Percentiles rank a stretch among this genome's conserved stretches.
phyloP scores from a whole-genome alignment of 2,113 vertebrate genomes.

The zebrafish (Danio rerio) region GRCz12tu NC_133191.1:25989501-25990000 shows the following conservation, averaged over 20 bases:
- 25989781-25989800: conserved; percentile 69
- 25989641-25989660: conserved; percentile 71
- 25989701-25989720: conserved; percentile 71
- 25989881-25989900: conserved; percentile 56
- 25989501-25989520: conserved; percentile 58
- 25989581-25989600: conserved; percentile 74
- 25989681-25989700: conserved; percentile 52
- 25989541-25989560: conserved; percentile 65
- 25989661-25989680: conserved; percentile 64
- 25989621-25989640: conserved; percentile 68
- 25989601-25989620: conserved; percentile 70
- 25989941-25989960: too few species aligned
- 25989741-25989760: conserved; percentile 67
- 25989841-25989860: conserved; percentile 75
- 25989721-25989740: conserved; percentile 74
- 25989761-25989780: conserved; percentile 68
- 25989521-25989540: conserved; percentile 56
- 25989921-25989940: too few species aligned
- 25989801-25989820: conserved; percentile 66
- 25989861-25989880: conserved; percentile 80
- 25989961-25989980: too few species aligned
- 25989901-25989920: not conserved
- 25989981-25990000: too few species aligned
- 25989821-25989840: conserved; percentile 72
- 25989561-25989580: conserved; percentile 68